These are phyloP conservation scores for Microcebus jonahi DNA, from an alignment of 2,113 vertebrate genomes.

Conservation along the genomic window DNA sequence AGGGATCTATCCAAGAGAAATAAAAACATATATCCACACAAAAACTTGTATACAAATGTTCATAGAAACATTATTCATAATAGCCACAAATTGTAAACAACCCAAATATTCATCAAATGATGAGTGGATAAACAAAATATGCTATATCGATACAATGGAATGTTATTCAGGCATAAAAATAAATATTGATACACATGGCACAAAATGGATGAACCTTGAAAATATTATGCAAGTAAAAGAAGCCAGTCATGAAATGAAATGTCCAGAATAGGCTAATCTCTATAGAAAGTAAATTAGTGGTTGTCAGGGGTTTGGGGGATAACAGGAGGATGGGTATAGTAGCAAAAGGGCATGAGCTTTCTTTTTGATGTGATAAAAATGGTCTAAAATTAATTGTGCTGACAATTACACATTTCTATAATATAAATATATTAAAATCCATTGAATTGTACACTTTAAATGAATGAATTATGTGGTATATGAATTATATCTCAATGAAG, in stretches of 20 bases:
- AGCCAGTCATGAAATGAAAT: not conserved
- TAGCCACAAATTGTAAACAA: not conserved
- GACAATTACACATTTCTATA: not conserved
- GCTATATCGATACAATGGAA: not conserved
- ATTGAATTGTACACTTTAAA: not conserved
- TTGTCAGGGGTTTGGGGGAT: too few species aligned
- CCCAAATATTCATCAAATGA: not conserved
- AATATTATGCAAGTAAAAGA: not conserved
- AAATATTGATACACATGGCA: not conserved
- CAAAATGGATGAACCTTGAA: not conserved
- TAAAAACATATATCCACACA: not conserved
- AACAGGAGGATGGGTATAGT: not conserved
- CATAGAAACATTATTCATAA: not conserved
- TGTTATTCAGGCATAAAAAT: not conserved
- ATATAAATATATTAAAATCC: not conserved
- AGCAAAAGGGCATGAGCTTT: not conserved
- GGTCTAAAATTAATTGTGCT: not conserved
- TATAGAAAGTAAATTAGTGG: not conserved
- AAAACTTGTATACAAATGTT: not conserved
- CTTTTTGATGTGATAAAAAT: not conserved
- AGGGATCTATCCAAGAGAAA: not conserved
- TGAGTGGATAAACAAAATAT: not conserved
- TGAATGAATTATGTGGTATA: not conserved
- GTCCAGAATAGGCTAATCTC: not conserved
- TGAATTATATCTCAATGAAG: not conserved